These are phyloP conservation scores for Bombus pyrosoma DNA, from an alignment of 1,140 invertebrate genomes.

Conservation along the genomic window DNA sequence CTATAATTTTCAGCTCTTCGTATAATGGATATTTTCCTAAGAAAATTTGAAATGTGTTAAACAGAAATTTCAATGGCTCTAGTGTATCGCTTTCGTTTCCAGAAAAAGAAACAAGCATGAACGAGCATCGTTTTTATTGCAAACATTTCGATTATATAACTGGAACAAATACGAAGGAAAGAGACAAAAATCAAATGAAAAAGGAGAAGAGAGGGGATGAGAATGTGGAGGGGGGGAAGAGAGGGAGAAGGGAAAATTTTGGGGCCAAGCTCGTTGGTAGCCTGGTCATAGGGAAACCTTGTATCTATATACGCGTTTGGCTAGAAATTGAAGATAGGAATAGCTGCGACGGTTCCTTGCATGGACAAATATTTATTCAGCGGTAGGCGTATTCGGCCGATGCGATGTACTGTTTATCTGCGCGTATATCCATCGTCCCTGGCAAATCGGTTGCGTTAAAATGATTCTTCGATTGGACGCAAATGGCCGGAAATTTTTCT, in stretches of 20 bases:
- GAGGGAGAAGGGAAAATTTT: neutral
- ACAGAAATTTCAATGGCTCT: too few species aligned
- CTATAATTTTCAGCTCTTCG: too few species aligned
- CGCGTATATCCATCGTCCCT: slow-evolving; percentile 72
- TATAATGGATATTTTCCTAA: too few species aligned
- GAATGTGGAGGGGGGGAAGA: neutral
- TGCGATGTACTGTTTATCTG: slow-evolving; percentile 70
- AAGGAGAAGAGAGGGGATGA: neutral
- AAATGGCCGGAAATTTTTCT: slow-evolving; percentile 1
- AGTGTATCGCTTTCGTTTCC: too few species aligned
- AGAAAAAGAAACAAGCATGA: too few species aligned
- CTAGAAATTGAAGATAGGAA: slow-evolving; percentile 67
- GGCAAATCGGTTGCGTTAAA: slow-evolving; percentile 50
- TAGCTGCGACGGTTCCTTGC: slow-evolving; percentile 65
- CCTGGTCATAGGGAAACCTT: slow-evolving; percentile 2
- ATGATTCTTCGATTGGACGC: slow-evolving; percentile 60
- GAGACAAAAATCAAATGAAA: neutral
- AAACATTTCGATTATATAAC: too few species aligned
- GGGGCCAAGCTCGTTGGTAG: slow-evolving; percentile 8
- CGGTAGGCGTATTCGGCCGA: slow-evolving; percentile 64
- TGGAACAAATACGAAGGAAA: neutral
- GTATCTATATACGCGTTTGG: slow-evolving; percentile 28
- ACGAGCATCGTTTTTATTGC: too few species aligned
- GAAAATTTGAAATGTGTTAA: too few species aligned
- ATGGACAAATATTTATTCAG: slow-evolving; percentile 78